Conservation (phyloP, 2,797 vertebrate genomes). For the Catostomus latipinnis region DNA sequence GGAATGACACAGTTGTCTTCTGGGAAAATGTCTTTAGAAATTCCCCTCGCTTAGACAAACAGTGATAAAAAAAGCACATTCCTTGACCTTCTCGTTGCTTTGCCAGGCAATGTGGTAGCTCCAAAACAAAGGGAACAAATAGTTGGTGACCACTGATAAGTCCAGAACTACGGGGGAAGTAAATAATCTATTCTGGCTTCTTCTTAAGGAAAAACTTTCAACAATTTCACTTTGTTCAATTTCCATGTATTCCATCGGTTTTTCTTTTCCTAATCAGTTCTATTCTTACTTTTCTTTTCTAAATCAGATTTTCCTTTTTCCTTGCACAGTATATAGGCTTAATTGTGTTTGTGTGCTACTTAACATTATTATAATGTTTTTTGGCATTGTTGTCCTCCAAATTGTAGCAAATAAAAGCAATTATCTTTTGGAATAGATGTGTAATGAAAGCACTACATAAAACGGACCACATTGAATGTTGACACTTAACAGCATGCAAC, state of each 20-base stretch:
- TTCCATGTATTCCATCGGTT: not conserved
- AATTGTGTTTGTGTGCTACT: not conserved
- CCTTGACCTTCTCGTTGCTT: conserved; percentile 72
- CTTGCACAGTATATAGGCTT: not conserved
- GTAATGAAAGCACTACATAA: not conserved
- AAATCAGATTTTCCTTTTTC: conserved; percentile 5
- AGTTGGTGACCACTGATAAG: conserved; percentile 60
- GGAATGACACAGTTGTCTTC: conserved; percentile 32
- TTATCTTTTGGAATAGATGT: not conserved
- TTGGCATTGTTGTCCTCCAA: not conserved
- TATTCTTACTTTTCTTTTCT: not conserved
- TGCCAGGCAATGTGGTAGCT: conserved; percentile 49
- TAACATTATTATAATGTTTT: not conserved
- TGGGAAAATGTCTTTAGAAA: conserved; percentile 25
- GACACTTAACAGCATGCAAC: conserved; percentile 8
- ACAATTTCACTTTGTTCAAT: not conserved
- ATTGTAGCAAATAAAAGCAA: not conserved
- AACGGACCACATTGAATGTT: not conserved
- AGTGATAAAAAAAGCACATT: conserved; percentile 74
- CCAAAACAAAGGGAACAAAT: conserved; percentile 74
- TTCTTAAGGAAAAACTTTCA: not conserved
- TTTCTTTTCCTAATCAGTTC: not conserved
- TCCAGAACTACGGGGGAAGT: conserved; percentile 36
- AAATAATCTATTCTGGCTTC: conserved; percentile 16
- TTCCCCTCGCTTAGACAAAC: conserved; percentile 26